Conservation (phyloP, 2,113 vertebrate species). For the Hyaena hyaena region DNA sequence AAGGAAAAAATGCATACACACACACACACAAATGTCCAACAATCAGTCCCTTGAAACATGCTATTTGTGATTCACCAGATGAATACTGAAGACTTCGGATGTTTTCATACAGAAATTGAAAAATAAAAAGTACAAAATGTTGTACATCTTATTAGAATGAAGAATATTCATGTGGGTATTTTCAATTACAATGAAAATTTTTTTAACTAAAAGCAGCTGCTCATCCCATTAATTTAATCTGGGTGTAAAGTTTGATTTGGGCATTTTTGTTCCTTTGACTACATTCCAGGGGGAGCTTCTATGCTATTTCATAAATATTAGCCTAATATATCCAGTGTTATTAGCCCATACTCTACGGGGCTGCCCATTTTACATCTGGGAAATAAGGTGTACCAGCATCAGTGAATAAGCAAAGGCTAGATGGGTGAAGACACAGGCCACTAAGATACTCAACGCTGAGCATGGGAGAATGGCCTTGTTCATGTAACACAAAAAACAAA, state of each 20-base stretch:
- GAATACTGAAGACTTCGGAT: not conserved
- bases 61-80: not conserved
- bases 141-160: not conserved
- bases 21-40: not conserved
- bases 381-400: not conserved
- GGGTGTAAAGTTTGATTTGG: not conserved
- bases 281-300: not conserved
- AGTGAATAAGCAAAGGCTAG: not conserved
- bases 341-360: not conserved
- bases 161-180: not conserved
- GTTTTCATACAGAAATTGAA: slow-evolving; percentile 37
- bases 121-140: slow-evolving; percentile 13
- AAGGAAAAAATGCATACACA: not conserved
- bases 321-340: not conserved
- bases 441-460: not conserved
- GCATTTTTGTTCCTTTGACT: slow-evolving; percentile 30
- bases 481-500: not conserved
- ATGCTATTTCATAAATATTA: not conserved
- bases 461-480: not conserved
- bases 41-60: not conserved
- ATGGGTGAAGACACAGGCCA: not conserved
- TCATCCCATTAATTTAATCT: slow-evolving; percentile 16
- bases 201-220: not conserved
- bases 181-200: slow-evolving; percentile 50
- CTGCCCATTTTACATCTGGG: not conserved